phyloP scores from a whole-genome alignment of 2,797 vertebrate genomes.

The Danionella dracula region DNA sequence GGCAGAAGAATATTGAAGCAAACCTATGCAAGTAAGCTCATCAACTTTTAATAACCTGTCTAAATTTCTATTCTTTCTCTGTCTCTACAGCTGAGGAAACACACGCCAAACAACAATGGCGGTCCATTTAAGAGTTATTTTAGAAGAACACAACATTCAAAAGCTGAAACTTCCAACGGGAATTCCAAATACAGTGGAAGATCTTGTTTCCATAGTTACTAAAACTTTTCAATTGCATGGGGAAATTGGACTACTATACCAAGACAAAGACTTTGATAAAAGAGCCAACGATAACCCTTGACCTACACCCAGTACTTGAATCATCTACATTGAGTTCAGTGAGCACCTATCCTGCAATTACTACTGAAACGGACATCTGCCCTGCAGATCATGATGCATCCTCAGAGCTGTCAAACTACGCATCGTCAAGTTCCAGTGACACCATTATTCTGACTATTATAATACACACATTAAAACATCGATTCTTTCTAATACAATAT shows the following conservation, averaged over 20 bases:
- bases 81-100: background rate
- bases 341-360: background rate
- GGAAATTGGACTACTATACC: background rate
- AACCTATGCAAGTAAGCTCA: background rate
- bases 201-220: background rate
- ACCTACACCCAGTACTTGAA: background rate
- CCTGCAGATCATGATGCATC: background rate
- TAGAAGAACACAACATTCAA: conserved; percentile 5
- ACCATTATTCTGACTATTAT: background rate
- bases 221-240: background rate
- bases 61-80: background rate
- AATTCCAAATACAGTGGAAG: background rate
- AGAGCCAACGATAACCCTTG: background rate
- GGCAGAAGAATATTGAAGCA: background rate
- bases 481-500: too few relatives aligned
- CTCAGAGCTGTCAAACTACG: background rate
- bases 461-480: too few relatives aligned
- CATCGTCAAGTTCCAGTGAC: background rate
- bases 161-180: conserved; percentile 4
- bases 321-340: conserved; percentile 5
- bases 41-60: background rate
- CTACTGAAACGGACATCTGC: background rate
- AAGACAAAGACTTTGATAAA: background rate
- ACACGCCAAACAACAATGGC: background rate
- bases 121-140: background rate